Base-by-base conservation (phyloP, 2,797 vertebrate species). In the Naso thynnoides region DNA sequence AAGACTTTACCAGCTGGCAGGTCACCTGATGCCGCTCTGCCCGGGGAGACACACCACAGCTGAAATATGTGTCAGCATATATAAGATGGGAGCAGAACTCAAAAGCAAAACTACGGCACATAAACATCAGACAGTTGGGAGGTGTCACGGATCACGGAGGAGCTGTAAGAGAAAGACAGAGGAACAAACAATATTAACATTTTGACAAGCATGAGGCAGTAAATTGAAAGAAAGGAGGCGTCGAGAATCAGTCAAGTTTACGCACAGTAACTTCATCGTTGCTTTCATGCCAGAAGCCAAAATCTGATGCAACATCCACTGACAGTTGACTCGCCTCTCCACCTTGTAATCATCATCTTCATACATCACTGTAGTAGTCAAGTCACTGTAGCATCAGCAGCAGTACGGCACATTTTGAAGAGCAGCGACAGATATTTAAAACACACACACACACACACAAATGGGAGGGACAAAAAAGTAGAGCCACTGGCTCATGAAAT, bases 401-500 rank as follows among this genome's bases (percentile, higher is more conserved):
- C 62, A 9, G 47, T 18, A 26, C 61, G 71, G 83, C 61, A 74
- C 64, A 60, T 81, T 86, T 82, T 86, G 83, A 86, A 61, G 72
- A 84, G 81, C 54, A 8, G 79, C 33, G 73, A 73, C 69, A 61
- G 61, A 76, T 68, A 75, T 62, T 23, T 53, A 50, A 81, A 67
- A 70, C n/a, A n/a, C n/a, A n/a, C n/a, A n/a, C n/a, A n/a, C n/a
- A n/a, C n/a, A n/a, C n/a, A n/a, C n/a, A 65, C 62, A 52, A 63
- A 73, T 57, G 71, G 70, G 76, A 75, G 77, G 73, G 66, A 70
- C 66, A 49, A 61, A 79, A 92, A 92, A 89, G 88, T 90, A 85
- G 84, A 93, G 80, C 74, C 89, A 92, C 81, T 89, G 89, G 92
- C 91, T 94, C 92, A 91, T 91, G 92, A 95, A 94, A 95, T 95